Evolutionary conservation across 2,113 vertebrate species (phyloP), one percentile per base, ranked within the genome.

Genomic region (Proterorhinus semilunaris): DNA sequence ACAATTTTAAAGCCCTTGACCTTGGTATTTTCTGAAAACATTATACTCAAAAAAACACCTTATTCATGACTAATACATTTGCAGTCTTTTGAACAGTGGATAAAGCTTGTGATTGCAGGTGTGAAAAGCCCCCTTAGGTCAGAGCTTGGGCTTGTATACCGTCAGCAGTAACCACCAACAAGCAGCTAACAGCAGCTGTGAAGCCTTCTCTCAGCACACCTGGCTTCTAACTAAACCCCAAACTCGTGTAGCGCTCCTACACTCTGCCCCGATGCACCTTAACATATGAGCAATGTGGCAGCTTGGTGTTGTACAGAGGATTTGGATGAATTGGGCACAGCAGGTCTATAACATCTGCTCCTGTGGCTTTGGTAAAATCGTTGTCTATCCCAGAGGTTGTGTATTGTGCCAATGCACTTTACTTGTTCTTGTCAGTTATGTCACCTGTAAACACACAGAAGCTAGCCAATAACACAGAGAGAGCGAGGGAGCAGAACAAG

Each of bases 91-190:
- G 42, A 45, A 1, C 45, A 59, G n/a, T 8, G 44, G 5, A 47
- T 47, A 62, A 44, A 66, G 47, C 8, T 27, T 3, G 10, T 15
- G 44, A 49, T 21, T 58, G 51, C 52, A 66, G 69, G 16, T 68
- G 58, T 64, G 52, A 75, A 36, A 69, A n/a, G 8, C 10, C 0
- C 0, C 54, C 15, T 11, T 48, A 10, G 50, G 65, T 61, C 68
- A 62, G 27, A 55, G 57, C 45, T 10, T 69, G 36, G 15, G 54
- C 48, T 68, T 81, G 47, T 62, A 77, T 57, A 15, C 66, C 78
- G 71, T 81, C 83, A 81, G 76, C 68, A 73, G 53, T 21, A 69
- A 69, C 48, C 46, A 57, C 17, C 67, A 74, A 73, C 66, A 71
- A 64, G 61, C 62, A 45, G 59, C 62, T 73, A 76, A 76, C 62